Percentiles rank a stretch among this genome's conserved stretches.
Evolutionary conservation across 2,797 vertebrate genomes (phyloP).

Genomic region (Sciaenops ocellatus): DNA sequence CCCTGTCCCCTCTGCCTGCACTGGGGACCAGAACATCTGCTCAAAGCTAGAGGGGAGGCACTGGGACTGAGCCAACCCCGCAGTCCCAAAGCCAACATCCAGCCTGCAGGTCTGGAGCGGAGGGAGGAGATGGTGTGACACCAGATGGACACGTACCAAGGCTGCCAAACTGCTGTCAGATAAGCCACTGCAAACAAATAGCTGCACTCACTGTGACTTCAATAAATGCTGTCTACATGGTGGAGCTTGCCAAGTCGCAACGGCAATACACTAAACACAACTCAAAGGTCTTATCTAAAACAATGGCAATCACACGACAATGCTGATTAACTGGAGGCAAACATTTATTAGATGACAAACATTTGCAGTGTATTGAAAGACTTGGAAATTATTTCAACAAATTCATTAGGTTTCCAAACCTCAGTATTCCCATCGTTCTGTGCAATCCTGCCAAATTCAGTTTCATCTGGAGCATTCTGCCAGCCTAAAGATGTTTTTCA

Average conservation of each 20-base stretch:
- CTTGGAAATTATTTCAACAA: not conserved
- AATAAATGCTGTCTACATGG: not conserved
- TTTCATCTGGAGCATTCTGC: not conserved
- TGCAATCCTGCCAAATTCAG: not conserved
- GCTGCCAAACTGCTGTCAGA: slow-evolving; percentile 4
- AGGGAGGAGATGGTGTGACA: slow-evolving; percentile 62
- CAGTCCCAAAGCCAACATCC: slow-evolving; percentile 60
- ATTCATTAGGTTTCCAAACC: no score
- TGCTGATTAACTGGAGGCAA: no score
- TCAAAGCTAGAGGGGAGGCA: slow-evolving; percentile 67
- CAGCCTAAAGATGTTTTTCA: not conserved
- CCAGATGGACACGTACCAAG: not conserved
- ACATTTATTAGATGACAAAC: not conserved
- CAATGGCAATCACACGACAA: not conserved
- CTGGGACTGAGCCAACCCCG: slow-evolving; percentile 54
- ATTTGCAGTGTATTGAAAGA: not conserved
- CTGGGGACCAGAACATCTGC: slow-evolving; percentile 77
- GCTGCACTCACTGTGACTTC: not conserved
- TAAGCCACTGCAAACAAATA: slow-evolving; percentile 5
- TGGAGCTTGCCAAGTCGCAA: not conserved
- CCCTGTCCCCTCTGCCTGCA: slow-evolving; percentile 77
- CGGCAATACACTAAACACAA: not conserved
- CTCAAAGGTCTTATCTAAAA: not conserved
- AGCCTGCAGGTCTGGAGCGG: slow-evolving; percentile 61
- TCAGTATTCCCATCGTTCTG: not conserved